Evolutionary conservation across 2,113 vertebrate genomes (phyloP).

Genomic region (Ptilorrhoa leucosticta): DNA sequence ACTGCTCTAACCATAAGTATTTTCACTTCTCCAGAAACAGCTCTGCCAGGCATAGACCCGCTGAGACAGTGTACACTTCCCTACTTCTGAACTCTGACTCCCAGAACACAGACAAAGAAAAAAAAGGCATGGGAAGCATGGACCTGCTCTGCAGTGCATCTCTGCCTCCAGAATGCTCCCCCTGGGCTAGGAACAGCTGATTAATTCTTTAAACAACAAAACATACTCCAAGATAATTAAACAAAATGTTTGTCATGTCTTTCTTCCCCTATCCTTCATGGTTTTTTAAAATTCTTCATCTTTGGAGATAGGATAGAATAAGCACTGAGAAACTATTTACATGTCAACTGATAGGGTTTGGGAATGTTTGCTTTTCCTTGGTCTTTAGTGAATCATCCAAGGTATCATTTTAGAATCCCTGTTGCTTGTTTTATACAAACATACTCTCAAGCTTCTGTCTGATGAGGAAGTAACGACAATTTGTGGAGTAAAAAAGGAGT

Average conservation of each 20-base stretch:
- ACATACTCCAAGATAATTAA: background rate
- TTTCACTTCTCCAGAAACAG: slow-evolving; percentile 9
- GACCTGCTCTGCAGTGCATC: background rate
- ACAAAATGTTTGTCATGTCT: background rate
- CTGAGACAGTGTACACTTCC: background rate
- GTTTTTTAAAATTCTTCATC: background rate
- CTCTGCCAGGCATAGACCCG: background rate
- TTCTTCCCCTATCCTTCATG: background rate
- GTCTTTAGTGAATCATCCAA: background rate
- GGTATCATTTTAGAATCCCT: background rate
- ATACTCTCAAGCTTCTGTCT: background rate
- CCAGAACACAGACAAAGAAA: background rate
- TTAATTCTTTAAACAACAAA: background rate
- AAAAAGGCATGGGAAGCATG: background rate
- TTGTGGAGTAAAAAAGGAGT: background rate
- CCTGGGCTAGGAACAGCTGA: background rate
- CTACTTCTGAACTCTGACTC: background rate
- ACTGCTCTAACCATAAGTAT: background rate
- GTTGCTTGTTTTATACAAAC: background rate
- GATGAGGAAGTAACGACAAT: background rate
- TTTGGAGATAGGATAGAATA: background rate
- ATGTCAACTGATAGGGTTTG: background rate
- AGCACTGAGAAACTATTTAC: background rate
- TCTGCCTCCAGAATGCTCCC: background rate
- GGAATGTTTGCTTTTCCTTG: background rate